These are phyloP conservation scores for Halichoerus grypus DNA, from an alignment of 2,113 vertebrate species.

Conservation along the genomic window DNA sequence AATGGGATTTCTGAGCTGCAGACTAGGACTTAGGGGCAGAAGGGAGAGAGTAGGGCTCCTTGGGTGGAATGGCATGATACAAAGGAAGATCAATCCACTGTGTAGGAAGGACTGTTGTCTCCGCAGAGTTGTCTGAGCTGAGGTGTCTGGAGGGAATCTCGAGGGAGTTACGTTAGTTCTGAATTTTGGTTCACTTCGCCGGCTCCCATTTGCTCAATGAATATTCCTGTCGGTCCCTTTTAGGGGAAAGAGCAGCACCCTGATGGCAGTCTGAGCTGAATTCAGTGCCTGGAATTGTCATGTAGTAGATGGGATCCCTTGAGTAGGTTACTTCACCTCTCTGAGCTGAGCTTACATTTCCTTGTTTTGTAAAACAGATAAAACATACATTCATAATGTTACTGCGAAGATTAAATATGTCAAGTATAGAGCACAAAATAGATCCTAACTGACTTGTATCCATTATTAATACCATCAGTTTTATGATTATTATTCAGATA, in stretches of 20 bases:
- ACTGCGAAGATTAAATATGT: not conserved
- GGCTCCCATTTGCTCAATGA: not conserved
- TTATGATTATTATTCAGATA: not conserved
- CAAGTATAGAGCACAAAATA: not conserved
- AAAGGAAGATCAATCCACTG: not conserved
- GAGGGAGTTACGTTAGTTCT: not conserved
- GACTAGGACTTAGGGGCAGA: not conserved
- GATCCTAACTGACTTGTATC: conserved; percentile 2
- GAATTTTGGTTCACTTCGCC: not conserved
- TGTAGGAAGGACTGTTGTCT: not conserved
- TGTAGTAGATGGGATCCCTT: not conserved
- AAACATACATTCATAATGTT: not conserved
- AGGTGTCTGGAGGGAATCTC: not conserved
- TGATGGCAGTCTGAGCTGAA: not conserved
- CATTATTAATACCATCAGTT: not conserved
- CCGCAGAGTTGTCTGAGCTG: not conserved
- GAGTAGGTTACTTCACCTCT: not conserved
- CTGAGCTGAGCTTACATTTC: not conserved
- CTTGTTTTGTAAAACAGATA: not conserved
- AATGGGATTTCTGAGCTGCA: not conserved
- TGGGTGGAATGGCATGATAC: too few species aligned
- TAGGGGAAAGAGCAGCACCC: not conserved
- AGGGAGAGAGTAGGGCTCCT: not conserved
- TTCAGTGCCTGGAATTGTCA: not conserved
- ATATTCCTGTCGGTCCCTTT: not conserved